Percentiles rank a stretch among this genome's conserved stretches.
Conservation (phyloP, 2,797 vertebrate species). For the Neoniphon sammara region DNA sequence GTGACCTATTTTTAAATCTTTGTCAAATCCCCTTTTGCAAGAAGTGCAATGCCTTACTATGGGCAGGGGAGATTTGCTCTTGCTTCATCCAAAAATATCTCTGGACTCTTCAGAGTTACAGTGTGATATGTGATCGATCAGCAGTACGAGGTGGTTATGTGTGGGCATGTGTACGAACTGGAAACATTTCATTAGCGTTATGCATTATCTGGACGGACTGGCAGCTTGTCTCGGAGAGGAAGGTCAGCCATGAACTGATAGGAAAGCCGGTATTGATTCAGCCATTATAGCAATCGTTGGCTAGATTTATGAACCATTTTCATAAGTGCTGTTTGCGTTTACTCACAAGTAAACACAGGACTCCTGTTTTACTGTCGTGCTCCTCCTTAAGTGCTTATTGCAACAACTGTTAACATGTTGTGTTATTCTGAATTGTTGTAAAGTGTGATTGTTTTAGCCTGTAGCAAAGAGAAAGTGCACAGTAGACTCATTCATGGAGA, state of each 20-base stretch:
- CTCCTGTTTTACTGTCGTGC: slow-evolving; percentile 34
- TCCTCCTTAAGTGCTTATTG: slow-evolving; percentile 11
- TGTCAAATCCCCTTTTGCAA: slow-evolving; percentile 47
- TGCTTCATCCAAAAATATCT: slow-evolving; percentile 18
- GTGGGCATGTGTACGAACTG: not conserved
- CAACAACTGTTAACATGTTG: slow-evolving; percentile 28
- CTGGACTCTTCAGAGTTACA: not conserved
- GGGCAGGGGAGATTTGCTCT: slow-evolving; percentile 45
- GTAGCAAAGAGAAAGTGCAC: slow-evolving; percentile 24
- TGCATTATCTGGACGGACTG: slow-evolving; percentile 52
- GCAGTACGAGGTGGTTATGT: slow-evolving; percentile 6
- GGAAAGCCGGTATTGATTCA: slow-evolving; percentile 55
- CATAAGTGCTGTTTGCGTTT: slow-evolving; percentile 39
- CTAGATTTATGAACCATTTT: slow-evolving; percentile 64
- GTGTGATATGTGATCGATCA: slow-evolving; percentile 16
- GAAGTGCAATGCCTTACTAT: slow-evolving; percentile 43
- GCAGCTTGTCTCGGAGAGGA: slow-evolving; percentile 49
- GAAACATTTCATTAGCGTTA: slow-evolving; percentile 51
- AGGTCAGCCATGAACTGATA: slow-evolving; percentile 49
- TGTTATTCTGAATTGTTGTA: slow-evolving; percentile 29
- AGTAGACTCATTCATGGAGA: slow-evolving; percentile 38
- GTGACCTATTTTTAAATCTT: slow-evolving; percentile 54
- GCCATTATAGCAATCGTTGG: slow-evolving; percentile 30
- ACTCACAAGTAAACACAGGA: slow-evolving; percentile 30
- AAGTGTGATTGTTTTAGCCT: slow-evolving; percentile 21